phyloP scores from a whole-genome alignment of 2,113 vertebrate genomes.

The Mus spicilegus region DNA sequence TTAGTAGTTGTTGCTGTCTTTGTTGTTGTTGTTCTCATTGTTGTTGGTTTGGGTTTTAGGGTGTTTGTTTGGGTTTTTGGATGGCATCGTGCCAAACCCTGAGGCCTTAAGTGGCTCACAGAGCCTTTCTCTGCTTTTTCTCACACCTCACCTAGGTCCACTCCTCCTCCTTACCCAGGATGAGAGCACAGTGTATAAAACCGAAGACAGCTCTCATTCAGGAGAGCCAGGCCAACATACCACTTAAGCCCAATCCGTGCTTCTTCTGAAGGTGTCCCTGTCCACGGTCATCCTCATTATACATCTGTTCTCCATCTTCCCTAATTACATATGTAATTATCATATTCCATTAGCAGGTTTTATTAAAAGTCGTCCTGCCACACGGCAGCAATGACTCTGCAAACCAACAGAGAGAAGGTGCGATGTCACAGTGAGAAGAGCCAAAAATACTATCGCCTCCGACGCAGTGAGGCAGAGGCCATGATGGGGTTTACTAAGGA shows the following conservation, averaged over 20 bases:
- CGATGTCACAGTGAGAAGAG: slow-evolving; percentile 41
- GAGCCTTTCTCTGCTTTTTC: background rate
- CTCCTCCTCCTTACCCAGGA: background rate
- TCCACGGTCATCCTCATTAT: background rate
- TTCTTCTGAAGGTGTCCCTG: background rate
- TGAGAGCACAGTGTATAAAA: background rate
- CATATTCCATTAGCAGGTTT: slow-evolving; percentile 63
- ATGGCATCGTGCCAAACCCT: background rate
- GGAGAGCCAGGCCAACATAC: background rate
- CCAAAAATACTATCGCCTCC: background rate
- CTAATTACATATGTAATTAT: slow-evolving; percentile 60
- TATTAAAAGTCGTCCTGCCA: slow-evolving; percentile 60
- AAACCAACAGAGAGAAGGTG: slow-evolving; percentile 47
- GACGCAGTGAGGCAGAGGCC: background rate
- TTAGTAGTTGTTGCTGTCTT: background rate
- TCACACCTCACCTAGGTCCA: background rate
- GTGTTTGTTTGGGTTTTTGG: background rate
- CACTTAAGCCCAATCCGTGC: background rate
- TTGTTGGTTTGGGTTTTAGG: background rate
- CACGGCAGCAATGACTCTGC: slow-evolving; percentile 49
- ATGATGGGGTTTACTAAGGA: background rate
- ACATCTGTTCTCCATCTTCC: slow-evolving; percentile 52
- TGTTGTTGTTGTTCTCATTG: background rate
- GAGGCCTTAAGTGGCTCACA: background rate
- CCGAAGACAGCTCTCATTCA: background rate